Conservation (phyloP, 2,113 vertebrate species). For the Pygoscelis antarcticus region DNA sequence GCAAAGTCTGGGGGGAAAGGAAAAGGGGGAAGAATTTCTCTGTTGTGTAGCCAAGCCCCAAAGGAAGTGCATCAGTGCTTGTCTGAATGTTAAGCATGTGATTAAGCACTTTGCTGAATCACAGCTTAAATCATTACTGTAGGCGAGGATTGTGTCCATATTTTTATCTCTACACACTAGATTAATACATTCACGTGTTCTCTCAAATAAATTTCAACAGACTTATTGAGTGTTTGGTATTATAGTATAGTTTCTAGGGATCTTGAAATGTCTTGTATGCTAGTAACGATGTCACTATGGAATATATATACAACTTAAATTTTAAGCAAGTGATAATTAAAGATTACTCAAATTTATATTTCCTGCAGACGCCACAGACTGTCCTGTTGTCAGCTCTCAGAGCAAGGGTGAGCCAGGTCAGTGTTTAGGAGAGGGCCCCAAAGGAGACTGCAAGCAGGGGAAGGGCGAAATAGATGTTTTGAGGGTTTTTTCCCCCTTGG, state of each 20-base stretch:
- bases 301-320: neutral
- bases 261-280: neutral
- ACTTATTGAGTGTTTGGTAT: neutral
- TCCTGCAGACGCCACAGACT: neutral
- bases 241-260: neutral
- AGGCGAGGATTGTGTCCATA: neutral
- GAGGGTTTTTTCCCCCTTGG: too few relatives aligned
- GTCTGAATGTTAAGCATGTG: neutral
- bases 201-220: neutral
- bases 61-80: neutral
- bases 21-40: neutral
- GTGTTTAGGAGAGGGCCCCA: neutral
- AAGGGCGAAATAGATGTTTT: neutral
- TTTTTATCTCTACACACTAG: neutral
- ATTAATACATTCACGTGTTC: neutral
- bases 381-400: neutral
- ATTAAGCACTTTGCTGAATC: constrained; percentile 7
- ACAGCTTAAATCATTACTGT: neutral
- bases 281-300: neutral
- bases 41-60: neutral
- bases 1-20: neutral
- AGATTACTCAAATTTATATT: fast-evolving
- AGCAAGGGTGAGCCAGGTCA: neutral
- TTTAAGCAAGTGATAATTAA: neutral
- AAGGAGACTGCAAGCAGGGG: neutral